Base-by-base conservation (phyloP, 2,888 invertebrate species). In the Tortricodes alternella region DNA sequence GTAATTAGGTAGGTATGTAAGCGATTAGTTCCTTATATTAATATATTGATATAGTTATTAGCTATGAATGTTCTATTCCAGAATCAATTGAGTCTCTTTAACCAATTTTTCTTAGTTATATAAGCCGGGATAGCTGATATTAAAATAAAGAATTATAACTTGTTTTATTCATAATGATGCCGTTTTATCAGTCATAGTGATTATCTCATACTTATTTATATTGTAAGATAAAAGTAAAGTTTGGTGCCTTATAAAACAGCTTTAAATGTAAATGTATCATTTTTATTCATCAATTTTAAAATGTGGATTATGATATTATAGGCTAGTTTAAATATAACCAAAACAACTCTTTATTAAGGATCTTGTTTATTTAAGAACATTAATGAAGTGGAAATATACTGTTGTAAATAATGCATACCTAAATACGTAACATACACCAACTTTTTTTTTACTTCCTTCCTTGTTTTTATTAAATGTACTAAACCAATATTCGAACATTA, bases 171-270 rank as follows among this genome's bases (percentile, higher is more conserved):
- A n/a, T n/a, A n/a, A n/a, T n/a, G n/a, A n/a, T n/a, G n/a, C n/a
- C n/a, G n/a, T n/a, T n/a, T n/a, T n/a, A n/a, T n/a, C n/a, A n/a
- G n/a, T n/a, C n/a, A n/a, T n/a, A n/a, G n/a, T n/a, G n/a, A n/a
- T n/a, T n/a, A n/a, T n/a, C n/a, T n/a, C n/a, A n/a, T n/a, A n/a
- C n/a, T n/a, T n/a, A n/a, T n/a, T n/a, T n/a, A n/a, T n/a, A n/a
- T n/a, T n/a, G n/a, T 9, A 27, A 9, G n/a, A 27, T 3, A 29
- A 29, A 29, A n/a, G 0, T 16, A 38, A n/a, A 19, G 18, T 38
- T 29, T 11, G 50, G 39, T 50, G 50, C 50, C n/a, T 50, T 32
- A 9, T 29, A 15, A 32, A 29, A 37, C 29, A 50, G 50, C 39
- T 50, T 50, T 50, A 50, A 49, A 50, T 5, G 29, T 23, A 23